These are phyloP conservation scores for Lasioglossum calceatum DNA, from an alignment of 2,888 invertebrate genomes.

Conservation along the genomic window DNA sequence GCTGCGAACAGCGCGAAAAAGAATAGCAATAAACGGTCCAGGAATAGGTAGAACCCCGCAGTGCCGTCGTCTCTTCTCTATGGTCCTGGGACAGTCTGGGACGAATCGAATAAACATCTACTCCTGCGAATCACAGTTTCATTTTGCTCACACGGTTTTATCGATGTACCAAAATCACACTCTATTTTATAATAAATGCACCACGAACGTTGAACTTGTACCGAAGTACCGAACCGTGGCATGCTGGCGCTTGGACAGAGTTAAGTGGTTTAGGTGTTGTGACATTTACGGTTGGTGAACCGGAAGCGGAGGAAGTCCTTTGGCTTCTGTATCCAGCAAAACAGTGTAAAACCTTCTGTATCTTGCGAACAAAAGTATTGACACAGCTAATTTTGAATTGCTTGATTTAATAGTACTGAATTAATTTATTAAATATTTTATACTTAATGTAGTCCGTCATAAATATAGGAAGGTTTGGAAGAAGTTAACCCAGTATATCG, in stretches of 20 bases:
- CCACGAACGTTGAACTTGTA: constrained; percentile 3
- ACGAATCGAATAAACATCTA: background rate
- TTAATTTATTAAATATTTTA: constrained; percentile 6
- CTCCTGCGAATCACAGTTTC: constrained; percentile 15
- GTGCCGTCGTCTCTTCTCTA: background rate
- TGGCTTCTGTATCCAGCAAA: background rate
- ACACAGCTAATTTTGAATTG: background rate
- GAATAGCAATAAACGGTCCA: constrained; percentile 92
- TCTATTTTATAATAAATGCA: constrained; percentile 39
- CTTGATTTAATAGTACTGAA: too few species aligned
- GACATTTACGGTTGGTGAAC: background rate
- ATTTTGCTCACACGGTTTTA: background rate
- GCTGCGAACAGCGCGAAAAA: constrained; percentile 88
- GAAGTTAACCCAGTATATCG: background rate
- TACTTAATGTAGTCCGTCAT: background rate
- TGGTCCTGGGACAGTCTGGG: background rate
- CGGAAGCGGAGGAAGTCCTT: background rate
- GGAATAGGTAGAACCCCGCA: constrained; percentile 88
- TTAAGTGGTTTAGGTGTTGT: background rate
- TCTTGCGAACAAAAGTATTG: background rate
- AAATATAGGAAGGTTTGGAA: background rate
- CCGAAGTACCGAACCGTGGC: background rate
- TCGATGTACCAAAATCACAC: constrained; percentile 30
- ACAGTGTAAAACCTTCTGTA: background rate
- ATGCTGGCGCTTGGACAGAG: background rate